Percentiles rank a stretch among this genome's conserved stretches.
Evolutionary conservation across 1,140 invertebrate species (phyloP).

Genomic region (Eulimnadia texana): DNA sequence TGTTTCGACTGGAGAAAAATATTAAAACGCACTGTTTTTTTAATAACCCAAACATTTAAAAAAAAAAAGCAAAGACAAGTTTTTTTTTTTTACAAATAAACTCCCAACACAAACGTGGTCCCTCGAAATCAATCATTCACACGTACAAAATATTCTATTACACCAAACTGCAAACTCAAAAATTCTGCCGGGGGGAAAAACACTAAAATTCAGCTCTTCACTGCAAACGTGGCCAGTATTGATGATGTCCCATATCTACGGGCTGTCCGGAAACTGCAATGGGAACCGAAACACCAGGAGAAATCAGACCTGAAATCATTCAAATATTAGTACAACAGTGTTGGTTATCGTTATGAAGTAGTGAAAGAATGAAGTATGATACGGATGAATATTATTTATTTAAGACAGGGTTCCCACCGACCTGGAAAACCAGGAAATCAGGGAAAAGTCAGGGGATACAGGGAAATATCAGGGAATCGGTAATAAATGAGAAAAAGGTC

Average conservation of each 20-base stretch:
- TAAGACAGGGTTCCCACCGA: too few relatives aligned
- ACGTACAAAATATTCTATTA: neutral
- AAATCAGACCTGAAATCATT: conserved; percentile 41
- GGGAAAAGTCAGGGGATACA: too few relatives aligned
- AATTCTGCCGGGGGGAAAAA: neutral
- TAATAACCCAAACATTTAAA: too few relatives aligned
- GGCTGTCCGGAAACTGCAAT: conserved; percentile 49
- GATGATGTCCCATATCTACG: conserved; percentile 43
- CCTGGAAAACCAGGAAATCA: too few relatives aligned
- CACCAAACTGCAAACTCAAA: conserved; percentile 27
- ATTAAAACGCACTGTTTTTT: too few relatives aligned
- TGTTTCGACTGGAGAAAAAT: too few relatives aligned
- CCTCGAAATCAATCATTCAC: neutral
- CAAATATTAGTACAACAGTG: conserved; percentile 1
- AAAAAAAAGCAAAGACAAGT: too few relatives aligned
- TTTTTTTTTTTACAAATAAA: neutral
- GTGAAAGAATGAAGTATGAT: neutral
- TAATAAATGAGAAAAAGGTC: too few relatives aligned
- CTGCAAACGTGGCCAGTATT: conserved; percentile 51
- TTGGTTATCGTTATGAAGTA: neutral
- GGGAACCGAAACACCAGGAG: conserved; percentile 51
- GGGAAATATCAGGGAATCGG: too few relatives aligned
- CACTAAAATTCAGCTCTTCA: conserved; percentile 26
- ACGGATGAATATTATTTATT: conserved; percentile 2
- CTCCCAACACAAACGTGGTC: neutral